Conservation (phyloP, 1,140 invertebrate species). For the Aphelenchoides fujianensis region DNA sequence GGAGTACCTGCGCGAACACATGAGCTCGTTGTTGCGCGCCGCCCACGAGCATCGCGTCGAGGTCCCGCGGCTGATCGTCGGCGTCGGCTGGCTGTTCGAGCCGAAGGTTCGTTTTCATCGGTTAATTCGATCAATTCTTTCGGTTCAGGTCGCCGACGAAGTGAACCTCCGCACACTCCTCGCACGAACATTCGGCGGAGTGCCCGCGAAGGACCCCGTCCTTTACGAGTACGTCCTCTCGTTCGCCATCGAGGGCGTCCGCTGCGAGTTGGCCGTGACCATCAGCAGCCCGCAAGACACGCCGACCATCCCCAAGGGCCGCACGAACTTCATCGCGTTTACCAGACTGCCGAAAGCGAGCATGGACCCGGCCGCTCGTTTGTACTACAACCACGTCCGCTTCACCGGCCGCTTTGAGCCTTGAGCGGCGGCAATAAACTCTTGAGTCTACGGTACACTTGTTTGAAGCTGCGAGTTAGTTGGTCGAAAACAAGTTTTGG, state of each 20-base stretch:
- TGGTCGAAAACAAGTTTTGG: too few relatives aligned
- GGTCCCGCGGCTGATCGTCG: not conserved
- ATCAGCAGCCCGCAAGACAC: not conserved
- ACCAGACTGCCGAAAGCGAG: not conserved
- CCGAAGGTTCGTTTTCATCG: not conserved
- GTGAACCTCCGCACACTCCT: not conserved
- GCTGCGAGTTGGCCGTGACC: not conserved
- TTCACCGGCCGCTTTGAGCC: constrained; percentile 4
- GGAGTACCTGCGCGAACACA: not conserved
- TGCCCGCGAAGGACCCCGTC: not conserved
- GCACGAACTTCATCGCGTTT: not conserved
- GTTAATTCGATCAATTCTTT: not conserved
- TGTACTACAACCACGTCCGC: constrained; percentile 3
- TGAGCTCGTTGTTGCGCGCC: not conserved
- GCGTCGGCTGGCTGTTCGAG: constrained; percentile 2
- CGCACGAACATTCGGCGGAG: not conserved
- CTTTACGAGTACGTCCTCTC: not conserved
- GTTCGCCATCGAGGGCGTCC: not conserved
- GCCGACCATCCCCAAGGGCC: not conserved
- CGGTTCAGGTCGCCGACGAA: constrained; percentile 8
- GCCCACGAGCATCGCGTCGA: not conserved
- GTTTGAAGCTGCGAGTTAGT: too few relatives aligned
- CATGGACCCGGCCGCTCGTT: not conserved
- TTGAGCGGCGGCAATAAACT: not conserved
- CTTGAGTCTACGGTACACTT: not conserved